phyloP scores from a whole-genome alignment of 2,113 vertebrate species.

The Otocyon megalotis region DNA sequence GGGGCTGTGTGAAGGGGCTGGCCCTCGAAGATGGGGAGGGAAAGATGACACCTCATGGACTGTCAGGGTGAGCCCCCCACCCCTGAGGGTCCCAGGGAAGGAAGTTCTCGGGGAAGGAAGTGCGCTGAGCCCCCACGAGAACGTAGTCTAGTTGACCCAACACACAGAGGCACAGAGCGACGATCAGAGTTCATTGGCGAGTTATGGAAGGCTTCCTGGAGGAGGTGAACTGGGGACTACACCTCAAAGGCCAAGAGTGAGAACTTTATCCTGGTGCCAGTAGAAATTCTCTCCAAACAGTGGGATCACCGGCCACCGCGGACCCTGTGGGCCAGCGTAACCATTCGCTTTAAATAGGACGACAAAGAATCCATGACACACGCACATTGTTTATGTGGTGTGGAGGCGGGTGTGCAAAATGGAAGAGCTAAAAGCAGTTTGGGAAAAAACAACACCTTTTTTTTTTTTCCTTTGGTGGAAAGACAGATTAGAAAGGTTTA shows the following conservation, averaged over 20 bases:
- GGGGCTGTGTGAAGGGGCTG: background rate
- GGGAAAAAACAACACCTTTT: slow-evolving; percentile 75
- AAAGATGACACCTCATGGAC: background rate
- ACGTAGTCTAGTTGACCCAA: background rate
- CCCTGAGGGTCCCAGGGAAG: background rate
- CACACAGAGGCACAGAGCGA: background rate
- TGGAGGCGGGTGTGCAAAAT: slow-evolving; percentile 59
- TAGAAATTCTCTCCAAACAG: slow-evolving; percentile 10
- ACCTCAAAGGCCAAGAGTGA: background rate
- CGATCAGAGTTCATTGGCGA: background rate
- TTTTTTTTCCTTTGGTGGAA: slow-evolving; percentile 41
- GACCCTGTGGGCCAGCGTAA: background rate
- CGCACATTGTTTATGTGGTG: slow-evolving; percentile 61
- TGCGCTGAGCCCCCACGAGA: background rate
- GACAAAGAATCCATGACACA: slow-evolving; percentile 52
- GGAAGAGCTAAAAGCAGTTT: slow-evolving; percentile 76
- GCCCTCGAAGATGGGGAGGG: background rate
- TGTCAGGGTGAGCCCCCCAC: background rate
- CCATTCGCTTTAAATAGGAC: slow-evolving; percentile 57
- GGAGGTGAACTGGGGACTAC: background rate
- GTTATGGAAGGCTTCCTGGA: background rate
- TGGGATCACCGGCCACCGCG: background rate
- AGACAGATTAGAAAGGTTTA: slow-evolving; percentile 77
- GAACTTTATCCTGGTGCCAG: background rate
- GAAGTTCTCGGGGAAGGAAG: background rate